Evolutionary conservation across 92 coral and sea anemone genomes (phyloP).

Genomic region (Paramuricea clavata): DNA sequence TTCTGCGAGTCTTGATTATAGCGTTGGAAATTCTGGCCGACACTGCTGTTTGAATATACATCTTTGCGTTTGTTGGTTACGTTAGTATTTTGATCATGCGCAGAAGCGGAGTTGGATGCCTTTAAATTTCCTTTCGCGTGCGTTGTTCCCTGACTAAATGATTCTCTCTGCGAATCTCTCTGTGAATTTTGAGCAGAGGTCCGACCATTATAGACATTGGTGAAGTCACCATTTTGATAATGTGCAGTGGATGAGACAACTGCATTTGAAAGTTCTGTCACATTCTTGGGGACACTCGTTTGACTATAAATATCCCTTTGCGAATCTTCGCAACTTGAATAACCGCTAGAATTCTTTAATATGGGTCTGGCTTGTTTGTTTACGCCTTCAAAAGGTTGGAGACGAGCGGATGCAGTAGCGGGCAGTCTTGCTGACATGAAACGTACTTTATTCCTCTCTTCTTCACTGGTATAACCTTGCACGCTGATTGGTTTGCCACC

Average conservation of each 20-base stretch:
- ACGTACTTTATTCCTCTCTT: slow-evolving; percentile 80
- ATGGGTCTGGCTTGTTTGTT: slow-evolving; percentile 77
- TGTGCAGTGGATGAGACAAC: neutral
- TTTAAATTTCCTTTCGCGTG: neutral
- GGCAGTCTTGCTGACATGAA: slow-evolving; percentile 92
- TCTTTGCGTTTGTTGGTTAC: neutral
- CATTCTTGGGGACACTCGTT: neutral
- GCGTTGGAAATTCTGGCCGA: neutral
- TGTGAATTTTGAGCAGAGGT: neutral
- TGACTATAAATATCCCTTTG: neutral
- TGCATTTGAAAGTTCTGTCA: neutral
- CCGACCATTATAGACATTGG: neutral
- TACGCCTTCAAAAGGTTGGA: slow-evolving; percentile 19
- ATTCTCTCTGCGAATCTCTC: neutral
- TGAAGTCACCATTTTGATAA: neutral
- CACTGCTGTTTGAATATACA: neutral
- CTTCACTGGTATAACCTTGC: slow-evolving; percentile 66
- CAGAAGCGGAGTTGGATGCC: neutral
- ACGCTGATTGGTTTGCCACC: neutral
- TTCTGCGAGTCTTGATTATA: neutral
- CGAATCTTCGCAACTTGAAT: slow-evolving; percentile 67
- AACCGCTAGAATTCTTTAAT: slow-evolving; percentile 76
- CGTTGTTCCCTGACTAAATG: neutral
- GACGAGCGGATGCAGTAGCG: slow-evolving; percentile 78
- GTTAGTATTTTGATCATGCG: slow-evolving; percentile 8